A percentile compares a stretch with the other conserved stretches of the same genome.
phyloP scores from a whole-genome alignment of 1,140 invertebrate genomes.

The Cydia pomonella region DNA sequence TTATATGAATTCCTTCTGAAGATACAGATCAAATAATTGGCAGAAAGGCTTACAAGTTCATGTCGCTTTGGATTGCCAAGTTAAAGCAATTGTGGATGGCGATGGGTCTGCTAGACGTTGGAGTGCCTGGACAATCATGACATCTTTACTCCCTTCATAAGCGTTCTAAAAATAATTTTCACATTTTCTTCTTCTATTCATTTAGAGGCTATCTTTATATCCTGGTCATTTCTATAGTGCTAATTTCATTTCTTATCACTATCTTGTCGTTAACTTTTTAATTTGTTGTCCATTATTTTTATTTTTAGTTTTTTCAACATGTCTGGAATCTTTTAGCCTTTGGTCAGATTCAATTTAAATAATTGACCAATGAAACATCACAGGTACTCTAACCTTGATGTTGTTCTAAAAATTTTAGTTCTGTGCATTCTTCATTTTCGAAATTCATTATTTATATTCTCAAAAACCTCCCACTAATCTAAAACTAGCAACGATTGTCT shows the following conservation, averaged over 20 bases:
- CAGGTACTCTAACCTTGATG: no score
- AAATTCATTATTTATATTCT: neutral
- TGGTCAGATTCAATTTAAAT: no score
- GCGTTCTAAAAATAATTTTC: neutral
- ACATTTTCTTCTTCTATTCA: neutral
- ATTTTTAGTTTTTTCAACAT: neutral
- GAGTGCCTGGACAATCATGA: slow-evolving; percentile 35
- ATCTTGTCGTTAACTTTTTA: neutral
- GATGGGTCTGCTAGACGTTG: slow-evolving; percentile 46
- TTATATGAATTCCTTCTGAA: neutral
- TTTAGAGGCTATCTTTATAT: neutral
- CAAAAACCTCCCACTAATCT: neutral
- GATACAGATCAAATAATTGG: neutral
- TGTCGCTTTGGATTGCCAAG: slow-evolving; percentile 36
- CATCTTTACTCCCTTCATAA: slow-evolving; percentile 10
- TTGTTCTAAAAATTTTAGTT: neutral
- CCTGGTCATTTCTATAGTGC: no score
- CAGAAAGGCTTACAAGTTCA: slow-evolving; percentile 15
- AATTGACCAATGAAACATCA: no score
- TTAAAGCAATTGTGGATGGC: slow-evolving; percentile 43
- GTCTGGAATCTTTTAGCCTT: no score
- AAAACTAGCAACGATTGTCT: neutral
- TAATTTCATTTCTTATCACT: no score
- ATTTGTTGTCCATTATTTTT: neutral
- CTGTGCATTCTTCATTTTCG: neutral